Evolutionary conservation across 2,113 vertebrate species (phyloP), one percentile per base, ranked within the genome.

Genomic region (Carollia perspicillata): DNA sequence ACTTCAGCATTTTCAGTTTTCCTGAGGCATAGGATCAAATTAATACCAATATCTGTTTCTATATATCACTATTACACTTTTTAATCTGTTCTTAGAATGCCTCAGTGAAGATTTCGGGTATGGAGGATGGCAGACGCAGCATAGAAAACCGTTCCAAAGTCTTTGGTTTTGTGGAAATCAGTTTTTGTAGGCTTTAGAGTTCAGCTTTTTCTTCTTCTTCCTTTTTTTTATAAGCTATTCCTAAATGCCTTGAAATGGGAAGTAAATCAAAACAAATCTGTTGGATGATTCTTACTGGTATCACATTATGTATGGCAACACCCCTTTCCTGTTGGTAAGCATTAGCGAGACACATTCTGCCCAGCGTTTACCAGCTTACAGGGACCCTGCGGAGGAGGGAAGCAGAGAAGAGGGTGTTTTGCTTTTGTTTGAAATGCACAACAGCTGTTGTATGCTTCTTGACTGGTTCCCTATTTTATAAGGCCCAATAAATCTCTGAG

Each of bases 361-460:
- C 58, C 89, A 89, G 81, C 84, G 55, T 84, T 95, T 95, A 89
- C 74, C 49, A 72, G 72, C 63, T 97, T 95, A 83, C 77, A 95
- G 17, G n/a, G 66, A 30, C 2, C 47, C 47, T 60, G 83, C 92
- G 94, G 95, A 95, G 88, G 93, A 96, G 93, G 49, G 97, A 97
- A 98, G 53, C 78, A 97, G 87, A 96, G 96, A 92, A 98, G 63
- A 97, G 65, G 81, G 63, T 97, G 93, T 97, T 98, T 96, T 84
- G n/a, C 96, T 97, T 97, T 97, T 96, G 65, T 97, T 97, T 93
- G 80, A 97, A 84, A 90, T 88, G 97, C 95, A 79, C 95, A 97
- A 98, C 97, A 98, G 96, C 97, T 98, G 96, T 79, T 98, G 86
- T 95, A 97, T 98, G 98, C 93, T 98, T 97, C 97, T 98, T 98